Conservation (phyloP, 2,797 vertebrate species). For the Sebastes melanostomus region DNA sequence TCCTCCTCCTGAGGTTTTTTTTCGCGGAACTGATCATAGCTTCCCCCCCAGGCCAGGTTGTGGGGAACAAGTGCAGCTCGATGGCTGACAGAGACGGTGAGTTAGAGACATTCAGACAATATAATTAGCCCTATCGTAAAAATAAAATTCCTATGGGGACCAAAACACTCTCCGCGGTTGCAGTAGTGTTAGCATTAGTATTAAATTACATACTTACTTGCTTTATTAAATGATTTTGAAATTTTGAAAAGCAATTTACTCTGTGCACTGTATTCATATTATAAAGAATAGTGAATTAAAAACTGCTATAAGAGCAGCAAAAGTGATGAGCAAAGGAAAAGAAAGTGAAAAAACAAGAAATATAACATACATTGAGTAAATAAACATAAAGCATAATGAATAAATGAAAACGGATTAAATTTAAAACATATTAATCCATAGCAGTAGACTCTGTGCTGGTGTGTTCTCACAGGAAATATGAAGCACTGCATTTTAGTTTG, state of each 20-base stretch:
- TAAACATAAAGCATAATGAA: background rate
- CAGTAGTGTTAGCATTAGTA: background rate
- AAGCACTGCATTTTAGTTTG: background rate
- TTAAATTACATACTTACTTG: background rate
- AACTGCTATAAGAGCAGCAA: background rate
- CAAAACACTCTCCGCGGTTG: background rate
- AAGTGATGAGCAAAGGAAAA: background rate
- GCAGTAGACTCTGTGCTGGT: background rate
- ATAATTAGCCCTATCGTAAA: conserved; percentile 21
- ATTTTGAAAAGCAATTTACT: background rate
- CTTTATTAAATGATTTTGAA: conserved; percentile 2
- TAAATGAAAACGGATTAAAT: background rate
- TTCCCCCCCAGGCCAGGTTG: conserved; percentile 51
- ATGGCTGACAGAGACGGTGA: conserved; percentile 31
- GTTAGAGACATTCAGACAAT: conserved; percentile 14
- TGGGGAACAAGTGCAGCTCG: conserved; percentile 36
- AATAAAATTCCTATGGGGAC: background rate
- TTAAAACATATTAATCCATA: background rate
- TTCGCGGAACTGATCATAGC: conserved; percentile 51
- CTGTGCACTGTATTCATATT: background rate
- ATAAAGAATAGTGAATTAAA: background rate
- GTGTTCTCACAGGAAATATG: background rate
- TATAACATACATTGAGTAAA: background rate
- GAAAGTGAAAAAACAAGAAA: background rate
- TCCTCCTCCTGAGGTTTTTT: conserved; percentile 36